These are phyloP conservation scores for Apamea anceps DNA, from an alignment of 2,888 invertebrate species.

Conservation along the genomic window DNA sequence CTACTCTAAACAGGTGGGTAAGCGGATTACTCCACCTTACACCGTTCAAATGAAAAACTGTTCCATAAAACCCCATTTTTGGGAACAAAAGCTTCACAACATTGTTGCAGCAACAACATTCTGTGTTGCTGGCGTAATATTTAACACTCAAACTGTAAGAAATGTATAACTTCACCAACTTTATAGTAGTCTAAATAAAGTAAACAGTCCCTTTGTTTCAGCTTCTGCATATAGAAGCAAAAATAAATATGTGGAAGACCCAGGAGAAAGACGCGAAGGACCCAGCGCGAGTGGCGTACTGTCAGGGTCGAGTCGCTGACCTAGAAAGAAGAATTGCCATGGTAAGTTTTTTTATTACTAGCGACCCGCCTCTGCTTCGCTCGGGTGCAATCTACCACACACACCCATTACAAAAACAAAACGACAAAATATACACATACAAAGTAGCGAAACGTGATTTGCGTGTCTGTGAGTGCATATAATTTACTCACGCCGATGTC, in stretches of 20 bases:
- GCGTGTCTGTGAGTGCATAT: background rate
- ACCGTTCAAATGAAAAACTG: background rate
- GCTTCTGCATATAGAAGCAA: conserved; percentile 83
- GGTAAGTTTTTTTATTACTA: conserved; percentile 69
- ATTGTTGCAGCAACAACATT: background rate
- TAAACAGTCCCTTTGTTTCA: conserved; percentile 59
- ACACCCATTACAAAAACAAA: background rate
- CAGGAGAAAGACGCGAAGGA: conserved; percentile 78
- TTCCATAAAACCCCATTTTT: background rate
- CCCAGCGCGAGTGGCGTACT: conserved; percentile 82
- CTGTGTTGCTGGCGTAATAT: background rate
- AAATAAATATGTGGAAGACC: conserved; percentile 84
- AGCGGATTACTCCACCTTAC: background rate
- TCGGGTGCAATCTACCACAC: background rate
- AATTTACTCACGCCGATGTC: too few species aligned
- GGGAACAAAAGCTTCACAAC: background rate
- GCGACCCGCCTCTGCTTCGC: background rate
- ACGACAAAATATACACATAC: background rate
- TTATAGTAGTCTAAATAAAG: background rate
- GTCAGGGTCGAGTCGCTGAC: conserved; percentile 75
- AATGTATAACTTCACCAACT: background rate
- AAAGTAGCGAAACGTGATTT: background rate
- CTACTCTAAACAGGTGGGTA: background rate
- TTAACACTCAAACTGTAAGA: background rate
- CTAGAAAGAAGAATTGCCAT: conserved; percentile 73